phyloP scores from a whole-genome alignment of 92 coral and sea anemone genomes.

The Virgularia gustaviana region DNA sequence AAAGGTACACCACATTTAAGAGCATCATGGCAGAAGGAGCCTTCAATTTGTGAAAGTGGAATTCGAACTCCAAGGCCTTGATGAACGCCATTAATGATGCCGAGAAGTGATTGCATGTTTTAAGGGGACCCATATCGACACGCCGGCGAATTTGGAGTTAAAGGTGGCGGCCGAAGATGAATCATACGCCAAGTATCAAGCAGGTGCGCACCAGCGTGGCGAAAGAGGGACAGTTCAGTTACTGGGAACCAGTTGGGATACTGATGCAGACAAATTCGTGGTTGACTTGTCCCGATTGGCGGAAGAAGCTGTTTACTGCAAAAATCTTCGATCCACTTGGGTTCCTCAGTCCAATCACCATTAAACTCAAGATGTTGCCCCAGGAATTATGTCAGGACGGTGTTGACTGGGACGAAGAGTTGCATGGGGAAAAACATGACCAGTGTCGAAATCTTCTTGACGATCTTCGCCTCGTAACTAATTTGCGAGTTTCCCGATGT shows the following conservation, averaged over 20 bases:
- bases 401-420: too few relatives aligned
- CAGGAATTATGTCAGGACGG: too few relatives aligned
- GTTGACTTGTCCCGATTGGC: constrained; percentile 26
- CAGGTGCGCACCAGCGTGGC: too few relatives aligned
- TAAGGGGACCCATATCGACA: background rate
- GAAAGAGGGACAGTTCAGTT: constrained; percentile 30
- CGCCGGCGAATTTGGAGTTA: too few relatives aligned
- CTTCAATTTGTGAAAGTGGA: constrained; percentile 40
- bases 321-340: too few relatives aligned
- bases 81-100: constrained; percentile 13
- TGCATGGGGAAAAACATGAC: too few relatives aligned
- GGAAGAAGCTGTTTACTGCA: constrained; percentile 19
- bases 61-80: constrained; percentile 16
- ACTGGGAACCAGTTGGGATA: constrained; percentile 49
- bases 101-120: background rate
- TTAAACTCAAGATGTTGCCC: too few relatives aligned
- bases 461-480: too few relatives aligned
- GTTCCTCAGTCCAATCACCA: too few relatives aligned
- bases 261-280: constrained; percentile 36
- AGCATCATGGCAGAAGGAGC: constrained; percentile 39
- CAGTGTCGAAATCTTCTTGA: too few relatives aligned
- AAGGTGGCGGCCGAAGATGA: constrained; percentile 29
- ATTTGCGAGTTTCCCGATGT: too few relatives aligned
- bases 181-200: constrained; percentile 26
- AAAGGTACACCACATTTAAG: constrained; percentile 26